Base-by-base conservation (phyloP, 37 sponge, comb jelly and placozoan species). In the Mnemiopsis leidyi region DNA sequence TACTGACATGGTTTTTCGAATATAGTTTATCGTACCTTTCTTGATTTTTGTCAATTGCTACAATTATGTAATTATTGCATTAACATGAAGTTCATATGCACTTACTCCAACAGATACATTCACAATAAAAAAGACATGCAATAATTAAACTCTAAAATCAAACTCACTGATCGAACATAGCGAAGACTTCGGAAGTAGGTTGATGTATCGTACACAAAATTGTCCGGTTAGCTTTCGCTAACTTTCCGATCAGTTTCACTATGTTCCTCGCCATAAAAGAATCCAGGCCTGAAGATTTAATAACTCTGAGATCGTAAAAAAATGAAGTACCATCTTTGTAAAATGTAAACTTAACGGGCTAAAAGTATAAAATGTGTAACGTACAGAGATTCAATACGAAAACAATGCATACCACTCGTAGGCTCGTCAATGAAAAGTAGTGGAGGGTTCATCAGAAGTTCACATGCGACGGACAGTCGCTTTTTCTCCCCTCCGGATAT, bases 401-500 rank as follows among this genome's bases (percentile, higher is more conserved):
- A 48, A 48, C 13, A 5, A 48, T 48, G 13, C 68, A 21, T 71
- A 71, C 75, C 75, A 23, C 93, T 93, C 0, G 95, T 94, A 37
- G 95, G 95, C 40, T 94, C 95, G 92, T 94, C 95, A 35, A 92
- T 93, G 69, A 94, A 83, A 23, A 94, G 92, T 0, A 94, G 69
- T 25, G 82, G 83, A 26, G 95, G 95, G 36, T 94, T 83, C 69
- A 69, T 94, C 69, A 94, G 92, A 0, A 71, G 75, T 71, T 71
- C 95, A 68, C 82, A 83, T 24, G 95, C 95, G 23, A 94, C 94
- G 1, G 93, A 67, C 28, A 94, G 93, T 9, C 95, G 0, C 75
- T 94, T 94, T 68, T 92, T 94, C 76, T 94, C 95, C 1, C 95
- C 95, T 0, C 95, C 95, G 1, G 95, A 94, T 92, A 94, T 94